Conservation (phyloP, 2,888 invertebrate genomes). For the Sisyra nigra region DNA sequence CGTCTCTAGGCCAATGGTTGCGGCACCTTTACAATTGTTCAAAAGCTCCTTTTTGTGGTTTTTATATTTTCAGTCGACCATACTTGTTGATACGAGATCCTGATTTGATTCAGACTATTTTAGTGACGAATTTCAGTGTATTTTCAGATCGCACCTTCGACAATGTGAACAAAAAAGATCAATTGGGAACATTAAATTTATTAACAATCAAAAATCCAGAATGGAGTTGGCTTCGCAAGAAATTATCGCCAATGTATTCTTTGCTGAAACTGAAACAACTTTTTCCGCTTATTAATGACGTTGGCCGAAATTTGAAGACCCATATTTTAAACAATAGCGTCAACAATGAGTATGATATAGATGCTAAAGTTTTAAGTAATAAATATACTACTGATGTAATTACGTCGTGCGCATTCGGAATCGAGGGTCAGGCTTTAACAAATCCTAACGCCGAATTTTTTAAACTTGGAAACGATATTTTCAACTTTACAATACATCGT, state of each 20-base stretch:
- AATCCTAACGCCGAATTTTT: neutral
- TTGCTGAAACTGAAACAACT: slow-evolving; percentile 36
- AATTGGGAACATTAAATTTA: slow-evolving; percentile 25
- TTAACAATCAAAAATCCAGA: slow-evolving; percentile 29
- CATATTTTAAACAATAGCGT: neutral
- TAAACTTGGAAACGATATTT: neutral
- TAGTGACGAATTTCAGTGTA: slow-evolving; percentile 30
- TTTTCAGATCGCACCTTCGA: slow-evolving; percentile 30
- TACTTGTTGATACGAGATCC: slow-evolving; percentile 28
- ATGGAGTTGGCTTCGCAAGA: slow-evolving; percentile 34
- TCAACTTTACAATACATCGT: neutral
- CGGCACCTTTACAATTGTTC: too few relatives aligned
- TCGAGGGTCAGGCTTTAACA: neutral
- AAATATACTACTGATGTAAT: slow-evolving; percentile 5
- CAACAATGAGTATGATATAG: neutral
- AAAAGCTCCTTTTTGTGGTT: slow-evolving; percentile 18
- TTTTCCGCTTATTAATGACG: slow-evolving; percentile 27
- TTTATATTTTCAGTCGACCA: slow-evolving; percentile 32
- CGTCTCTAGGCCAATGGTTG: too few relatives aligned
- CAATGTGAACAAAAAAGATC: slow-evolving; percentile 25
- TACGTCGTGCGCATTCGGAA: slow-evolving; percentile 1
- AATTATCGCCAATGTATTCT: slow-evolving; percentile 35
- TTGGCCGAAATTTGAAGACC: neutral
- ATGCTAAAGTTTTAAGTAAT: neutral
- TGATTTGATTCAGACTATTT: slow-evolving; percentile 28